These are phyloP conservation scores for Apamea crenata DNA, from an alignment of 2,888 invertebrate species.

Conservation along the genomic window DNA sequence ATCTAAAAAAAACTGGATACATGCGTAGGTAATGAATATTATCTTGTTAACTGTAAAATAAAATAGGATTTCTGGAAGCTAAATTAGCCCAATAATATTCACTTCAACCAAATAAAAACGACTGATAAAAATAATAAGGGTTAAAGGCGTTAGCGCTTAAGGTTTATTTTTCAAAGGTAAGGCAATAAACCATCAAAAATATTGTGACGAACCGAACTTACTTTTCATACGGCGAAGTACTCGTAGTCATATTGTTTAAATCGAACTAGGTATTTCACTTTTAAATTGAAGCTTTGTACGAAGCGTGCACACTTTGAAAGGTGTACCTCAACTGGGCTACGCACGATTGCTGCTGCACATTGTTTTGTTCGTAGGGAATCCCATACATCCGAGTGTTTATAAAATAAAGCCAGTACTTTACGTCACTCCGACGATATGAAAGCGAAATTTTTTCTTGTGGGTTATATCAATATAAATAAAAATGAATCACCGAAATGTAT, in stretches of 20 bases:
- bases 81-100: background rate
- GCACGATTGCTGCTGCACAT: background rate
- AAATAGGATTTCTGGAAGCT: background rate
- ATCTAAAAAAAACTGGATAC: background rate
- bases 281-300: background rate
- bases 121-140: background rate
- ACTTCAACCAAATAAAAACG: background rate
- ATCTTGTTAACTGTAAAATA: background rate
- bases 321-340: conserved; percentile 14
- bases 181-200: background rate
- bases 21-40: background rate
- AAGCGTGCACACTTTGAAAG: conserved; percentile 9
- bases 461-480: background rate
- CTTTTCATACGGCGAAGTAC: conserved; percentile 54
- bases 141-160: too few species aligned
- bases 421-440: conserved; percentile 18
- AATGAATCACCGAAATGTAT: too few species aligned
- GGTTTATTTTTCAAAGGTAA: background rate
- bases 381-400: conserved; percentile 36
- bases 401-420: conserved; percentile 7
- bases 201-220: conserved; percentile 36
- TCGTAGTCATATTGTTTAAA: conserved; percentile 34
- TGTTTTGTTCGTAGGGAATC: conserved; percentile 27
- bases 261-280: background rate
- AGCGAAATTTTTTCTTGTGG: conserved; percentile 18